Evolutionary conservation across 2,888 invertebrate genomes (phyloP), one percentile per base, ranked within the genome.

Genomic region (Callyntrura sp.): DNA sequence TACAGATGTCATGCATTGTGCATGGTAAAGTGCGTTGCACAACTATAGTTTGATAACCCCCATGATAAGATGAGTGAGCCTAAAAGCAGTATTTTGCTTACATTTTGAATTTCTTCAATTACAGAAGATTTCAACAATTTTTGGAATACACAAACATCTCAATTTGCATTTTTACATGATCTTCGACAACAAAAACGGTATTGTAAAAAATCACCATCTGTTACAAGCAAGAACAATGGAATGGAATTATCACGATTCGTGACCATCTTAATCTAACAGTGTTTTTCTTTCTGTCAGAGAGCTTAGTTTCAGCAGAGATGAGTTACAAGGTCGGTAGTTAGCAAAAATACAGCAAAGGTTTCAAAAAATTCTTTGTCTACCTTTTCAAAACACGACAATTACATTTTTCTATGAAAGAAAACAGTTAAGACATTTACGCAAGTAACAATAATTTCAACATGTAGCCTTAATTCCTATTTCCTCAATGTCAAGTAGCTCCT

Each of bases 401-500:
- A 23, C 20, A 57, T 57, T 43, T 60, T 85, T 73, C 23, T 85
- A 17, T 60, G 20, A 60, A 60, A 60, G 8, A 20, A n/a, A 17
- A 60, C 2, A 17, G 8, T 60, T 60, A 8, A 12, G 17, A 60
- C 65, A 17, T 70, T 2, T 20, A 28, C 20, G n/a, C n/a, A n/a
- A n/a, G n/a, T n/a, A n/a, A 70, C 76, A 6, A 6, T 35, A 35
- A 35, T 35, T 35, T 4, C 35, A 4, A 35, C 3, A 35, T 35
- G 35, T 78, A 85, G 76, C 85, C 85, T 62, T 62, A 85, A 85
- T 78, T 76, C 78, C 76, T 48, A 85, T 65, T 85, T 85, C 85
- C 85, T 62, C 85, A 85, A 85, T 85, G 85, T 35, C 85, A 85
- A 70, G n/a, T n/a, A n/a, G 43, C 14, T 70, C 14, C 62, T 35